Evolutionary conservation across 1,140 invertebrate genomes (phyloP).

Genomic region (Parasteatoda tepidariorum): DNA sequence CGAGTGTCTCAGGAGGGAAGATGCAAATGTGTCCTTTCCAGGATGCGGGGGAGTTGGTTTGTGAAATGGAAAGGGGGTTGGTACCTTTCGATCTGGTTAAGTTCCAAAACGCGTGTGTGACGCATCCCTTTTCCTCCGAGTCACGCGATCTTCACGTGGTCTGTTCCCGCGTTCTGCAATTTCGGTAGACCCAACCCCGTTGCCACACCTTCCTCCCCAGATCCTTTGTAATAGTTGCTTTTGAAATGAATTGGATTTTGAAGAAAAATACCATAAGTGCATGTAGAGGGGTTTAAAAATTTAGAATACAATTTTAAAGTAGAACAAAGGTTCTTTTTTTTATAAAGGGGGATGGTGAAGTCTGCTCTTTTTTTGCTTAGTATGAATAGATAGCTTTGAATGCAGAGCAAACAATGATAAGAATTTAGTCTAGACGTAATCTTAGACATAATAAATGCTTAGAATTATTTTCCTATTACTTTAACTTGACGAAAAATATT

Average conservation of each 20-base stretch:
- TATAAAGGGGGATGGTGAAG: no score
- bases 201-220: background rate
- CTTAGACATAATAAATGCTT: no score
- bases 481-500: no score
- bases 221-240: background rate
- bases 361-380: no score
- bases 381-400: no score
- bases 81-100: slow-evolving; percentile 8
- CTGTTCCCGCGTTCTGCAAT: slow-evolving; percentile 43
- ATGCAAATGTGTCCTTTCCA: background rate
- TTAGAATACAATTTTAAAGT: no score
- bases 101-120: slow-evolving; percentile 27
- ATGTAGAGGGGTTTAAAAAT: background rate
- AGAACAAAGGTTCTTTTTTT: no score
- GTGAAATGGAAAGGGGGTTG: background rate
- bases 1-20: background rate
- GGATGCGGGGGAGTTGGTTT: background rate
- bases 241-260: slow-evolving; percentile 15
- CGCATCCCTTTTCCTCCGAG: slow-evolving; percentile 18
- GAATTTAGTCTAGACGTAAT: no score
- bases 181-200: background rate
- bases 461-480: no score
- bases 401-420: no score
- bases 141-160: slow-evolving; percentile 51
- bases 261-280: background rate